phyloP scores from a whole-genome alignment of 2,888 invertebrate species.

The Sclerodermus sp. region DNA sequence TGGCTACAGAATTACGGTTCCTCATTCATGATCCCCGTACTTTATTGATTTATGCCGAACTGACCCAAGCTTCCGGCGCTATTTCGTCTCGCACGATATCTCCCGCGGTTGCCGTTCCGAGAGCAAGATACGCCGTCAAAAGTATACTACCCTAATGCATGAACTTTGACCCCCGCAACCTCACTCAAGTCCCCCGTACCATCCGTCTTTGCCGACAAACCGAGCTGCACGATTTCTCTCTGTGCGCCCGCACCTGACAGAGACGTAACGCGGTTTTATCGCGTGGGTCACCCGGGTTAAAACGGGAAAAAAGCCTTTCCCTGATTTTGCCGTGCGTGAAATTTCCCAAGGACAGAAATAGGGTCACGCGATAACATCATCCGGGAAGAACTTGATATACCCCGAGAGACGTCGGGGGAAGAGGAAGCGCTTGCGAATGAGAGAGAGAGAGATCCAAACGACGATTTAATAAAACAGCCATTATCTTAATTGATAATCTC shows the following conservation, averaged over 20 bases:
- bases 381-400: too few relatives aligned
- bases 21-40: too few relatives aligned
- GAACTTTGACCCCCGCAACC: slow-evolving; percentile 22
- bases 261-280: slow-evolving; percentile 7
- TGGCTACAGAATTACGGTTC: too few relatives aligned
- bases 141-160: slow-evolving; percentile 26
- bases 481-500: too few relatives aligned
- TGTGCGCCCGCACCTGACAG: background rate
- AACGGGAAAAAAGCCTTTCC: background rate
- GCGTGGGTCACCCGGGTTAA: slow-evolving; percentile 5
- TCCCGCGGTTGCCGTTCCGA: slow-evolving; percentile 9
- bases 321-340: background rate
- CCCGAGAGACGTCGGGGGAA: too few relatives aligned
- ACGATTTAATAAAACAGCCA: too few relatives aligned
- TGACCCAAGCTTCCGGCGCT: slow-evolving; percentile 9
- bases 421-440: too few relatives aligned
- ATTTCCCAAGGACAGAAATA: background rate
- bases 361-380: background rate
- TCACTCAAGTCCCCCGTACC: slow-evolving; percentile 17
- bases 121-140: slow-evolving; percentile 10
- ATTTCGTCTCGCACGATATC: slow-evolving; percentile 12
- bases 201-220: slow-evolving; percentile 21
- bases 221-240: slow-evolving; percentile 15
- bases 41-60: slow-evolving; percentile 28
- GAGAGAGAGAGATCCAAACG: too few relatives aligned